These are phyloP conservation scores for Octopus sinensis DNA, from an alignment of 1,140 invertebrate species.

Conservation along the genomic window DNA sequence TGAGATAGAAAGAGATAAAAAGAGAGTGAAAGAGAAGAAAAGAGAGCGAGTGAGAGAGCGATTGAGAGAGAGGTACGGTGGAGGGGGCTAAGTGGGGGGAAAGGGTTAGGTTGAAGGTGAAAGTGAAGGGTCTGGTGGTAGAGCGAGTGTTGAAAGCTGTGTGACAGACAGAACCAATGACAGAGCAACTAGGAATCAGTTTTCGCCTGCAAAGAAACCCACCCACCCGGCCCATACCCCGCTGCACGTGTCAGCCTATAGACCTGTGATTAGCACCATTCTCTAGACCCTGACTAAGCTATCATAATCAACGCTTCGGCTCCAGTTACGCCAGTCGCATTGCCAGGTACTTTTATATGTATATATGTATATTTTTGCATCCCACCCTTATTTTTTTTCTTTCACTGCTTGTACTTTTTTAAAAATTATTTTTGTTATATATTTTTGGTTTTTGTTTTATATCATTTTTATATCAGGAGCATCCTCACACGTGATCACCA, in stretches of 20 bases:
- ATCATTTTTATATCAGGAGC: not conserved
- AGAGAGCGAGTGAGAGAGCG: not conserved
- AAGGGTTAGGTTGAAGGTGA: not conserved
- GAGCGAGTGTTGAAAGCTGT: not conserved
- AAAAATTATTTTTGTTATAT: not conserved
- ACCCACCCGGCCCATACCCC: not conserved
- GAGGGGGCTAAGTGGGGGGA: not conserved
- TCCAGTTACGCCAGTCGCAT: not conserved
- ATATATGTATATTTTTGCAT: too few relatives aligned
- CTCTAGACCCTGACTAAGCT: not conserved
- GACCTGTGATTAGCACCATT: constrained; percentile 3
- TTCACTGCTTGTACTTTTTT: too few relatives aligned
- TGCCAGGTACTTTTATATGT: not conserved
- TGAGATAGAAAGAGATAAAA: not conserved
- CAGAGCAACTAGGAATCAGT: not conserved
- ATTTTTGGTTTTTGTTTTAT: not conserved
- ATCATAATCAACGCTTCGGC: constrained; percentile 2
- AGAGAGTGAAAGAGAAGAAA: not conserved
- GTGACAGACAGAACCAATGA: not conserved
- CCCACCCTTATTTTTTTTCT: too few relatives aligned
- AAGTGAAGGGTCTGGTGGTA: not conserved
- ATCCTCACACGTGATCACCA: constrained; percentile 1
- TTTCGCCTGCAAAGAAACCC: not conserved
- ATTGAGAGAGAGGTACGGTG: not conserved
- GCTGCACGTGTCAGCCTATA: not conserved